Conservation (phyloP, 2,888 invertebrate genomes). For the Hydrotaea diabolus region DNA sequence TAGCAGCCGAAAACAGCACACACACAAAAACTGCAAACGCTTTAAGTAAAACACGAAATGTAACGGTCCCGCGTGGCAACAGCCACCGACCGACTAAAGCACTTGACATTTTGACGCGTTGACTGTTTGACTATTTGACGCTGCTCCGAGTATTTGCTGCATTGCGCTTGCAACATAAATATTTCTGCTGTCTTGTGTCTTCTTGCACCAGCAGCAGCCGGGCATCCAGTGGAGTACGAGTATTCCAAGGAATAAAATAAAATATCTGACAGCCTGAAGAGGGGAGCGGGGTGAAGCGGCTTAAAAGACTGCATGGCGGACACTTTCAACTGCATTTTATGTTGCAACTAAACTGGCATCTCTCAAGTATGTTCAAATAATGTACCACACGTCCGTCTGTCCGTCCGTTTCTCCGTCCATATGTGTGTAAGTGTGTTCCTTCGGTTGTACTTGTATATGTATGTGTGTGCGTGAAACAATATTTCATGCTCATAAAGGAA, state of each 20-base stretch:
- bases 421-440: background rate
- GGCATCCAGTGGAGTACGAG: slow-evolving; percentile 43
- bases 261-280: slow-evolving; percentile 55
- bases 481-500: slow-evolving; percentile 46
- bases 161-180: slow-evolving; percentile 63
- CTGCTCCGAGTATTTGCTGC: slow-evolving; percentile 62
- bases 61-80: background rate
- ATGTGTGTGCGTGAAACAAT: slow-evolving; percentile 47
- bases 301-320: slow-evolving; percentile 34
- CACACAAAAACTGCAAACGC: slow-evolving; percentile 18
- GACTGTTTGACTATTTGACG: slow-evolving; percentile 23
- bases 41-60: background rate
- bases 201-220: background rate
- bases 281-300: slow-evolving; percentile 13
- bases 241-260: slow-evolving; percentile 39
- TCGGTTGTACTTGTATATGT: slow-evolving; percentile 11
- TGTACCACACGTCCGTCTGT: too few species aligned
- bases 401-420: too few species aligned
- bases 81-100: slow-evolving; percentile 34
- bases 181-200: slow-evolving; percentile 10
- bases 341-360: slow-evolving; percentile 10
- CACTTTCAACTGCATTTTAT: slow-evolving; percentile 56
- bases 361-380: background rate
- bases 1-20: background rate
- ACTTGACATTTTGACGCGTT: slow-evolving; percentile 45